phyloP scores from a whole-genome alignment of 2,888 invertebrate species.

The Clepsis dumicolana region DNA sequence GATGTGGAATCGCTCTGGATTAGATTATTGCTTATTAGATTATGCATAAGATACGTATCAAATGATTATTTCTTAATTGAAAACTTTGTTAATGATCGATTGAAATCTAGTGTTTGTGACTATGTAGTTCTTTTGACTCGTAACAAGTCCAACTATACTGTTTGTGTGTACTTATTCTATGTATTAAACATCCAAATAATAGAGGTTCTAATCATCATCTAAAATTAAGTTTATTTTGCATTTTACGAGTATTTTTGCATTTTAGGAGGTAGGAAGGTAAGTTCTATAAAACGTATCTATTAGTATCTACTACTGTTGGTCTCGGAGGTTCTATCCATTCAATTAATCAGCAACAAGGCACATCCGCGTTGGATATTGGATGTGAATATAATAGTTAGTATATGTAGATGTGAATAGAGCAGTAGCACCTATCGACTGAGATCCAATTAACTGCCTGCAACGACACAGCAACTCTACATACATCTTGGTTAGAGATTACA shows the following conservation, averaged over 20 bases:
- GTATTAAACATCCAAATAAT: too few species aligned
- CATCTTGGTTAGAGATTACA: slow-evolving; percentile 1
- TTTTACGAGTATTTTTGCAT: too few species aligned
- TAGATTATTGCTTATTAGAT: slow-evolving; percentile 21
- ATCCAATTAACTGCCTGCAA: slow-evolving; percentile 7
- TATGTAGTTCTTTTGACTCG: background rate
- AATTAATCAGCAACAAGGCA: slow-evolving; percentile 23
- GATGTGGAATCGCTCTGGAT: slow-evolving; percentile 35
- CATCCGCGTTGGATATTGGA: slow-evolving; percentile 6
- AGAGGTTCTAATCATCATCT: too few species aligned
- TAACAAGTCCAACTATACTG: too few species aligned
- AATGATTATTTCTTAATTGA: slow-evolving; percentile 4
- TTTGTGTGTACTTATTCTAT: too few species aligned
- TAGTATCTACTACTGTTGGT: background rate
- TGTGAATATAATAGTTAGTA: background rate
- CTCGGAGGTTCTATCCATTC: slow-evolving; percentile 17
- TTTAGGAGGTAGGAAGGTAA: background rate
- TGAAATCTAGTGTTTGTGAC: background rate
- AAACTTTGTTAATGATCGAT: slow-evolving; percentile 17
- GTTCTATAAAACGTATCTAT: background rate
- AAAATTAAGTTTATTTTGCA: too few species aligned
- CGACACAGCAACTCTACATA: background rate
- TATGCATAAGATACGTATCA: background rate
- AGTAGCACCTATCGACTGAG: slow-evolving; percentile 6
- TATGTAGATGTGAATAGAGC: background rate